A percentile compares a stretch with the other conserved stretches of the same genome.
Conservation (phyloP, 2,797 vertebrate species). For the Gymnocypris eckloni region DNA sequence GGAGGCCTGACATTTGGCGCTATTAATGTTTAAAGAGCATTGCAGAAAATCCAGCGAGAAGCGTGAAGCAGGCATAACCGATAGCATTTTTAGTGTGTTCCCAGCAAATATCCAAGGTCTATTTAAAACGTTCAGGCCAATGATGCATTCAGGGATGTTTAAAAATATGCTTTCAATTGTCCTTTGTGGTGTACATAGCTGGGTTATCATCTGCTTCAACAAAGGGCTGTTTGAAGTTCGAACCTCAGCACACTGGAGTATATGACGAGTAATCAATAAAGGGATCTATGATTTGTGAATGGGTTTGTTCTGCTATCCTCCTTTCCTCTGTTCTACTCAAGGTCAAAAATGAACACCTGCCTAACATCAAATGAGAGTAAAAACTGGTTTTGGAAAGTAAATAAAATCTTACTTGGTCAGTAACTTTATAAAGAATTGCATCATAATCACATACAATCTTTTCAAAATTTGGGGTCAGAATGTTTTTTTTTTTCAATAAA, state of each 20-base stretch:
- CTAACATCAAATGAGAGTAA: not conserved
- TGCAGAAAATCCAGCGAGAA: constrained; percentile 48
- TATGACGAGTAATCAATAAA: not conserved
- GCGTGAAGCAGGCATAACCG: constrained; percentile 45
- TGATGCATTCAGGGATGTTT: constrained; percentile 20
- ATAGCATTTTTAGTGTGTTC: constrained; percentile 37
- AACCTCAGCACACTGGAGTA: not conserved
- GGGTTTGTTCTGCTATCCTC: not conserved
- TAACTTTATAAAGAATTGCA: not conserved
- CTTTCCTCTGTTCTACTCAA: not conserved
- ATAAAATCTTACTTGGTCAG: not conserved
- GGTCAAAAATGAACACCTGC: not conserved
- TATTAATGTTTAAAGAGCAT: constrained; percentile 61
- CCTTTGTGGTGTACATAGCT: constrained; percentile 11
- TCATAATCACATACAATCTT: not conserved
- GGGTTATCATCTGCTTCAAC: constrained; percentile 27
- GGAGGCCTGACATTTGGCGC: constrained; percentile 56
- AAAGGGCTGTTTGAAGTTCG: constrained; percentile 13
- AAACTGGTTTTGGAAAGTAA: not conserved
- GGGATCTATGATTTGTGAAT: not conserved
- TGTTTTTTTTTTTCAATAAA: not conserved
- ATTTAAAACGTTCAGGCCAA: constrained; percentile 41
- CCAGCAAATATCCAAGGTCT: constrained; percentile 37
- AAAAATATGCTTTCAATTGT: constrained; percentile 22
- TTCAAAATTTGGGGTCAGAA: not conserved